Evolutionary conservation across 1,140 invertebrate species (phyloP), one percentile per base, ranked within the genome.

Genomic region (Saccostrea glomerata): DNA sequence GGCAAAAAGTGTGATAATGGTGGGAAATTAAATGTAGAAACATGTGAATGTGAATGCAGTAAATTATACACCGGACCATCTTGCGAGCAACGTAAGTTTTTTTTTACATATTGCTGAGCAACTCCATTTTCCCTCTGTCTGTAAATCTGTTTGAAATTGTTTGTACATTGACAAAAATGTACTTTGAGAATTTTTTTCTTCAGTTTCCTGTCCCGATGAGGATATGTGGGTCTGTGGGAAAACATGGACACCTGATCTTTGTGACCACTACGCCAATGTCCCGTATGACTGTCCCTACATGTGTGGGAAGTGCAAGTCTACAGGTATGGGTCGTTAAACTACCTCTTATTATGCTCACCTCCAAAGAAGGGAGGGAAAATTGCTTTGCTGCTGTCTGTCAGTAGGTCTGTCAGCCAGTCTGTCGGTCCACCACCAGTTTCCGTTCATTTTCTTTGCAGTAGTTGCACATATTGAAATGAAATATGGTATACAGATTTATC

Each of bases 241-340:
- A 25, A 89, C 89, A 82, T 91, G 91, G 88, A 84, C 86, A 0
- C 1, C 82, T 5, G 89, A 83, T 17, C 88, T 91, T 84, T 93
- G 92, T 89, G 55, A 73, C 4, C 88, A 58, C 13, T 93, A 87
- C 88, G 85, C 66, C 66, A 93, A 93, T 77, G 91, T 93, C 11
- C 92, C 92, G 1, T 89, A 89, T 56, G 88, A 92, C 70, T 93
- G 93, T 84, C 93, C 93, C 13, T 89, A 92, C 90, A 93, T 93
- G 92, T 93, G 93, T 90, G 92, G 92, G 1, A 60, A 92, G 13
- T 93, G 93, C 86, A 60, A 77, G 30, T 30, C 70, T 36, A 25
- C 23, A 25, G 91, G 92, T 92, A 86, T 70, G 89, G 84, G 40
- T 23, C 7, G 11, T n/a, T n/a, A n/a, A n/a, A n/a, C n/a, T n/a